Evolutionary conservation across 2,113 vertebrate species (phyloP), one percentile per base, ranked within the genome.

Genomic region (Xiphorhynchus elegans): DNA sequence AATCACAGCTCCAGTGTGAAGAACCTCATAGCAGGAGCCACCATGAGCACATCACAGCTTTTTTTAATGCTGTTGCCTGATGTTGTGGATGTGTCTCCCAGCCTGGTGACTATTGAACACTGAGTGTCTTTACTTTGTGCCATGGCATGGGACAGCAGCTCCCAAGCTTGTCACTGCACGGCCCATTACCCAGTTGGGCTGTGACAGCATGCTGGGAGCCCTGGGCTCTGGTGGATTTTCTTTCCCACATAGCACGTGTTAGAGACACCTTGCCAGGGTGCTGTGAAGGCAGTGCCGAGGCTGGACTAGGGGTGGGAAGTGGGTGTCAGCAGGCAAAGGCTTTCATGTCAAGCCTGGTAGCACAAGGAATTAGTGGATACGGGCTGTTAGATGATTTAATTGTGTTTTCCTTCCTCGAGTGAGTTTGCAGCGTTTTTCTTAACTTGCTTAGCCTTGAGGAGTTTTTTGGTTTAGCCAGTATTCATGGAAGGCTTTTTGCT

Each of bases 341-440:
- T 5, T 91, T 31, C 2, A 3, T 42, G 40, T 73, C 70, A 83
- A 90, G 50, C 44, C 58, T 5, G 7, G 62, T 56, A 67, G 62
- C 58, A n/a, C 0, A 2, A 44, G 33, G 67, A 39, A 90, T 79
- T 91, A 85, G 88, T 70, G 56, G 69, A 42, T 70, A 78, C 0
- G 3, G 66, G 50, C 75, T 85, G 31, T 62, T 94, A 58, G 62
- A 28, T 93, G 82, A 72, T 90, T 85, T 94, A 87, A 94, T 93
- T 94, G 82, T 85, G 39, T 85, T 94, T 95, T 87, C 31, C 28
- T 90, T 88, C 70, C 85, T 94, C 50, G 7, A 13, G 58, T 73
- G 78, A 73, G 17, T 87, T 88, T 49, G 37, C 2, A 5, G 53
- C 58, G 19, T 93, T 91, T 87, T 79, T 90, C 62, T 79, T 75